Base-by-base conservation (phyloP, 2,113 vertebrate genomes). In the Naja naja region DNA sequence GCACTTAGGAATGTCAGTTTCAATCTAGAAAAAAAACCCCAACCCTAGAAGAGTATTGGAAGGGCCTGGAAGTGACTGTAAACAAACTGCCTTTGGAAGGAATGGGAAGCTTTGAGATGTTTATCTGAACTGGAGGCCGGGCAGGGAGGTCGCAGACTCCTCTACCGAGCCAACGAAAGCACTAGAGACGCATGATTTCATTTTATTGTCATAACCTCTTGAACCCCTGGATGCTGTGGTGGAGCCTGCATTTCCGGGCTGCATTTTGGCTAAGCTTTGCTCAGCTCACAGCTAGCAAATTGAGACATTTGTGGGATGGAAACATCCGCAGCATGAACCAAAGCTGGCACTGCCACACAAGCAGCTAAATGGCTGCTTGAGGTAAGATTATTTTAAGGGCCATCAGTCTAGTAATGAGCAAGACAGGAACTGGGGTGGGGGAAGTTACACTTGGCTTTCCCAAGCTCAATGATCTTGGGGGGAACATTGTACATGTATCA, bases 71-170 rank as follows among this genome's bases (percentile, higher is more conserved):
- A 81, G 64, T 45, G 52, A 23, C 64, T 92, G 7, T 89, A 89
- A 92, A 92, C 88, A 92, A 89, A 45, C 27, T 34, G 64, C 27
- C 27, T 85, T 89, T 3, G 23, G 64, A 85, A 56, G 56, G 53
- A 92, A 55, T 89, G n/a, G n/a, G 47, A 89, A 55, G 60, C 47
- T 92, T 92, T 89, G 10, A 89, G 87, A 92, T 85, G 88, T 89
- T 92, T 92, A 88, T 88, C 91, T 89, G 58, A 52, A 54, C 47
- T 74, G 47, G 34, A 89, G 64, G 53, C 53, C 0, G 2, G 53
- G 87, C 87, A 85, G 49, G 25, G 27, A 47, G 34, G 58, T 49
- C 3, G 20, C 58, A 74, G 85, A 74, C 47, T 49, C 47, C 27
- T 23, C 25, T 43, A 11, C 58, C 5, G 27, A 88, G 89, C 86